Conservation (phyloP, 2,888 invertebrate species). For the Pristionchus entomophagus region DNA sequence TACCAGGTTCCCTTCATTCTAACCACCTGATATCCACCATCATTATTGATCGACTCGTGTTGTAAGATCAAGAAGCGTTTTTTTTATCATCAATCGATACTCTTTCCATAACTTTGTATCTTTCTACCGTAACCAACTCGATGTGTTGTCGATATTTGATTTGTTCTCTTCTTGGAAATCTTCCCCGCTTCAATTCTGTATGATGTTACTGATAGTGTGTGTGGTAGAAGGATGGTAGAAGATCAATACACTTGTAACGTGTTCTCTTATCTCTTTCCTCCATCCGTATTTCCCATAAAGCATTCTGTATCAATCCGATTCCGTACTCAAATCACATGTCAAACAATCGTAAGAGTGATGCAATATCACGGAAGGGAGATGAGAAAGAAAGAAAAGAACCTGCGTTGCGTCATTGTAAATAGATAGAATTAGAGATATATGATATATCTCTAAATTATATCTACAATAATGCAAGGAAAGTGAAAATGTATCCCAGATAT, state of each 20-base stretch:
- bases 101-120: constrained; percentile 13
- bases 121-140: constrained; percentile 3
- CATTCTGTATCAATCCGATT: background rate
- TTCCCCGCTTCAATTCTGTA: constrained; percentile 22
- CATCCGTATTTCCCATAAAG: background rate
- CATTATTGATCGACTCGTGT: constrained; percentile 11
- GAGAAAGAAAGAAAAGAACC: background rate
- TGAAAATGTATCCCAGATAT: too few relatives aligned
- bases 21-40: constrained; percentile 15
- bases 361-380: constrained; percentile 5
- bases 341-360: constrained; percentile 12
- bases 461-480: too few relatives aligned
- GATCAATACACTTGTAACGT: constrained; percentile 15
- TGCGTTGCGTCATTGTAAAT: too few relatives aligned
- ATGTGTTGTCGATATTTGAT: constrained; percentile 14
- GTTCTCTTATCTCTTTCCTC: constrained; percentile 2
- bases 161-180: background rate
- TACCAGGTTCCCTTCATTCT: constrained; percentile 17
- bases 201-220: constrained; percentile 22
- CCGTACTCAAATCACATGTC: background rate
- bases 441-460: too few relatives aligned
- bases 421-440: too few relatives aligned
- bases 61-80: constrained; percentile 19
- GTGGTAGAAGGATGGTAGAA: constrained; percentile 19
- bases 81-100: constrained; percentile 15